phyloP scores from a whole-genome alignment of 2,797 vertebrate genomes.

The Dendrocincla tyrannina region DNA sequence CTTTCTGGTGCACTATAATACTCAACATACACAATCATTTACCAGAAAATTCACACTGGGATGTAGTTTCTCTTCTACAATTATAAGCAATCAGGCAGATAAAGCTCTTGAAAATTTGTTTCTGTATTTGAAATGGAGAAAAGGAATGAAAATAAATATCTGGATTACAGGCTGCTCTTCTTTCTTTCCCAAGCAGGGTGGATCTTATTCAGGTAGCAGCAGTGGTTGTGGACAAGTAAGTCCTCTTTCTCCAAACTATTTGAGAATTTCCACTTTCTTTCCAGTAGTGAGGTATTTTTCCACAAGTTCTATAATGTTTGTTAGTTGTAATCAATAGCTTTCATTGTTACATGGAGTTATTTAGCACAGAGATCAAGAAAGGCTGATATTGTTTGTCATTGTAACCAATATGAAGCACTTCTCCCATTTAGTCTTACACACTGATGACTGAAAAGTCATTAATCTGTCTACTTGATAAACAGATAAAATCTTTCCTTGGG shows the following conservation, averaged over 20 bases:
- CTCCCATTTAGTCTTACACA: background rate
- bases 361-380: background rate
- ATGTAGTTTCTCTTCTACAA: background rate
- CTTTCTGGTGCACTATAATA: background rate
- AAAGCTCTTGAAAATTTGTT: background rate
- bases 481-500: background rate
- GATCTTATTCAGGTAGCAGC: background rate
- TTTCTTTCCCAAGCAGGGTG: background rate
- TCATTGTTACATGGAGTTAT: background rate
- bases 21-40: background rate
- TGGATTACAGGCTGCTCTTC: background rate
- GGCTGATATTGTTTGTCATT: background rate
- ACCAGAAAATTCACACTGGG: background rate
- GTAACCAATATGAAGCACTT: background rate
- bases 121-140: background rate
- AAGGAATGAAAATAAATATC: background rate
- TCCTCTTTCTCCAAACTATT: background rate
- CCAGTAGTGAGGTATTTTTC: background rate
- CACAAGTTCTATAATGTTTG: background rate
- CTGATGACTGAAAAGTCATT: background rate
- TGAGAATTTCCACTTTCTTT: background rate
- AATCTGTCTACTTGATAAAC: background rate
- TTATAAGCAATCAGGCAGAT: background rate
- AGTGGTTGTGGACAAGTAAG: slow-evolving; percentile 59
- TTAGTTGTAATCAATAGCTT: background rate